Base-by-base conservation (phyloP, 2,113 vertebrate genomes). In the Clarias magur region DNA sequence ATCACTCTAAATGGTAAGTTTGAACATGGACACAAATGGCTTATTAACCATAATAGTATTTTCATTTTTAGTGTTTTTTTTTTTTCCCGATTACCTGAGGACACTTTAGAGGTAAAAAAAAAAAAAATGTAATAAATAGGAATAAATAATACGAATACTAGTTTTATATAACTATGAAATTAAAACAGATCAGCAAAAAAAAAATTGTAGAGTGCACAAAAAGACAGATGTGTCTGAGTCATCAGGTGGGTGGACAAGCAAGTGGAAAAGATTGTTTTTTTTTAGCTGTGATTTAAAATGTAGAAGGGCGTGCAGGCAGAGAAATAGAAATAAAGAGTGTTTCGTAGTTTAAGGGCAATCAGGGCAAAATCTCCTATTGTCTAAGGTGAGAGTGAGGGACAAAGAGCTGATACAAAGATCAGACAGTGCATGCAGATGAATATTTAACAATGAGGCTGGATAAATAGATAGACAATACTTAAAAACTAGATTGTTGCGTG, bases 181-280 rank as follows among this genome's bases (percentile, higher is more conserved):
- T 2, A 27, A 80, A 59, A 60, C 13, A 80, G 25, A 78, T n/a
- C 27, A 54, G 11, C 21, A 78, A 34, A 54, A 15, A 2, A 13
- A n/a, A 27, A n/a, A 27, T 48, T n/a, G 4, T 25, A 78, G 25
- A 54, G 13, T 23, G 75, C 13, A 78, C 75, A 78, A 76, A 42
- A 76, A 53, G 23, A 76, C 75, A 78, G 75, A 56, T 78, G 75
- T 78, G 12, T 27, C n/a, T 78, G 75, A 78, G 48, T 78, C 48
- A 56, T 78, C n/a, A 78, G 13, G 75, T 78, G 25, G 75, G 75
- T 34, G n/a, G 54, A 34, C 56, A 80, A 23, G n/a, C 78, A 80
- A 59, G 78, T 2, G 2, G 78, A 2, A 80, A 59, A 34, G 16
- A 10, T n/a, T 48, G 17, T 38, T 38, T 48, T n/a, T 15, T 76